These are phyloP conservation scores for Mechanitis mazaeus DNA, from an alignment of 2,888 invertebrate species.

Conservation along the genomic window DNA sequence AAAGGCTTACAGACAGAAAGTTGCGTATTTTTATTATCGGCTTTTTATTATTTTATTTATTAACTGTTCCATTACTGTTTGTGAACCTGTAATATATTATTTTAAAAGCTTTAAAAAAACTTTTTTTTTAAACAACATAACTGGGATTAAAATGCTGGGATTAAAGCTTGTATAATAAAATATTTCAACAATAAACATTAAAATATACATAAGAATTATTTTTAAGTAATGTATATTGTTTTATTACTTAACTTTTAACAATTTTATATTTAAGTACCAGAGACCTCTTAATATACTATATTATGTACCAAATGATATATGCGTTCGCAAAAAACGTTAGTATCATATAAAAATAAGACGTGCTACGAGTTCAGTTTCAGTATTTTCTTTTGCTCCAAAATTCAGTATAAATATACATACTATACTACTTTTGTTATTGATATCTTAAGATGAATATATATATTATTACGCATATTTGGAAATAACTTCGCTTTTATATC, in stretches of 20 bases:
- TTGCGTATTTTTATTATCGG: slow-evolving; percentile 9
- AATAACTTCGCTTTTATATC: too few species aligned
- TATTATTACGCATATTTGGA: too few species aligned
- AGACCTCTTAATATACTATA: slow-evolving; percentile 12
- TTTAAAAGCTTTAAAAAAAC: neutral
- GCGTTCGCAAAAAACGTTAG: slow-evolving; percentile 6
- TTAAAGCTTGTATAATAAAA: too few species aligned
- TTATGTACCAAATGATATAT: too few species aligned
- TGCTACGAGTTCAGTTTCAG: slow-evolving; percentile 1
- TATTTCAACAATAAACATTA: neutral
- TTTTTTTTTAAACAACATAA: too few species aligned
- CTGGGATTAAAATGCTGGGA: too few species aligned
- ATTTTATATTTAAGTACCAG: neutral
- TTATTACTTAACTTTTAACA: neutral
- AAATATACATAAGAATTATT: neutral
- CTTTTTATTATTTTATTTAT: slow-evolving; percentile 4
- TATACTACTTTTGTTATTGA: too few species aligned
- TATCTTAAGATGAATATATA: too few species aligned
- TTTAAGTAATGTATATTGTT: too few species aligned
- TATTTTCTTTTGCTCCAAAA: neutral
- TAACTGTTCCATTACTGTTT: neutral
- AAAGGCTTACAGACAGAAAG: slow-evolving; percentile 3
- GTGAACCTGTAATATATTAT: neutral
- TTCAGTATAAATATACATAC: neutral
- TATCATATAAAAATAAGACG: slow-evolving; percentile 20